A percentile compares a stretch with the other conserved stretches of the same genome.
Conservation (phyloP, 2,888 invertebrate species). For the Caenorhabditis uteleia region DNA sequence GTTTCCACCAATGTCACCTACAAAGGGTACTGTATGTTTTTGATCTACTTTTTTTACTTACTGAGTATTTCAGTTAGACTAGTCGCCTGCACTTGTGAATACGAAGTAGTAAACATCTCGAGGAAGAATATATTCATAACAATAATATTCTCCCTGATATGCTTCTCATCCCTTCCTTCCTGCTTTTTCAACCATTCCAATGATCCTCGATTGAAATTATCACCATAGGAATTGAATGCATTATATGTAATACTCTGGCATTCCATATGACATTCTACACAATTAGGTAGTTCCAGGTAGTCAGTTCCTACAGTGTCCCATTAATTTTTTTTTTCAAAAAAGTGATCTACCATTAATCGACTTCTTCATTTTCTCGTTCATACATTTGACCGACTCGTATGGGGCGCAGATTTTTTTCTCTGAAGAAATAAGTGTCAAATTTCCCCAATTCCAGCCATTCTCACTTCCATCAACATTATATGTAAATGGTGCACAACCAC, state of each 20-base stretch:
- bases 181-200: slow-evolving; percentile 47
- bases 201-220: slow-evolving; percentile 56
- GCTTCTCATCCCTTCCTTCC: slow-evolving; percentile 6
- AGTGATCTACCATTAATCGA: slow-evolving; percentile 13
- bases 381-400: slow-evolving; percentile 42
- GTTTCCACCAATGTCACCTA: slow-evolving; percentile 68
- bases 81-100: slow-evolving; percentile 58
- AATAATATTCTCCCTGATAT: slow-evolving; percentile 54
- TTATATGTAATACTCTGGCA: slow-evolving; percentile 56
- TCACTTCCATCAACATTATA: slow-evolving; percentile 50
- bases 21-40: not conserved
- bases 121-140: slow-evolving; percentile 63
- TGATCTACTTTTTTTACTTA: not conserved
- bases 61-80: slow-evolving; percentile 49
- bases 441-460: not conserved
- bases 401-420: slow-evolving; percentile 44
- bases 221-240: slow-evolving; percentile 58
- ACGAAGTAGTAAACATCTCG: slow-evolving; percentile 63
- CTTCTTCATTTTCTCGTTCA: slow-evolving; percentile 33
- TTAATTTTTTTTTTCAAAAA: not conserved
- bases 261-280: slow-evolving; percentile 49
- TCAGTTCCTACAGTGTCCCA: slow-evolving; percentile 13
- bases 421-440: slow-evolving; percentile 18
- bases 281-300: slow-evolving; percentile 32
- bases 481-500: slow-evolving; percentile 51